Evolutionary conservation across 1,140 invertebrate genomes (phyloP).

Genomic region (Drosophila sturtevanti): DNA sequence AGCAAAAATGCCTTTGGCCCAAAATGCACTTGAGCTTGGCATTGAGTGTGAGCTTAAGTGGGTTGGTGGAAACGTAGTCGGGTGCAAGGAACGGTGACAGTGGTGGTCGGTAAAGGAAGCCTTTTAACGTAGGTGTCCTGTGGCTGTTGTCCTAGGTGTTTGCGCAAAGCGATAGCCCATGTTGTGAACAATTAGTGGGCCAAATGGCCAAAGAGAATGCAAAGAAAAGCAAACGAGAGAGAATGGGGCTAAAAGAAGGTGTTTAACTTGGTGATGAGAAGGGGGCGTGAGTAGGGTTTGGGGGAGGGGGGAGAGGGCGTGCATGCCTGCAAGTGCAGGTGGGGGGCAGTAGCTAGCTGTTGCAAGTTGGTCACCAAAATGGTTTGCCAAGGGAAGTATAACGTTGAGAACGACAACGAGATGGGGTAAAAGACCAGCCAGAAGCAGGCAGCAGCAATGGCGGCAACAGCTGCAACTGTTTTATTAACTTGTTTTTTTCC

Average conservation of each 20-base stretch:
- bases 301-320: too few relatives aligned
- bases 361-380: constrained; percentile 11
- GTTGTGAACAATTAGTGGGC: constrained; percentile 66
- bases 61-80: neutral
- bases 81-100: neutral
- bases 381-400: neutral
- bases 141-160: constrained; percentile 51
- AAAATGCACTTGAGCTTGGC: constrained; percentile 50
- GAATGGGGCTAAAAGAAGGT: constrained; percentile 1
- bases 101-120: constrained; percentile 30
- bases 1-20: constrained; percentile 52
- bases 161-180: constrained; percentile 56
- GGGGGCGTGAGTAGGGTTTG: too few relatives aligned
- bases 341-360: neutral
- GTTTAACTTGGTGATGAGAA: neutral
- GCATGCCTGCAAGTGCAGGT: neutral
- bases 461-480: constrained; percentile 43
- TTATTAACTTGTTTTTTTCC: constrained; percentile 64
- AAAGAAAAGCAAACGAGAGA: neutral
- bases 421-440: neutral
- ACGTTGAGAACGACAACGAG: neutral
- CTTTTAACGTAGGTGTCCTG: constrained; percentile 62
- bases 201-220: constrained; percentile 40
- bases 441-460: neutral
- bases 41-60: neutral